Evolutionary conservation across 2,113 vertebrate species (phyloP), one percentile per base, ranked within the genome.

Genomic region (Hoplias malabaricus): DNA sequence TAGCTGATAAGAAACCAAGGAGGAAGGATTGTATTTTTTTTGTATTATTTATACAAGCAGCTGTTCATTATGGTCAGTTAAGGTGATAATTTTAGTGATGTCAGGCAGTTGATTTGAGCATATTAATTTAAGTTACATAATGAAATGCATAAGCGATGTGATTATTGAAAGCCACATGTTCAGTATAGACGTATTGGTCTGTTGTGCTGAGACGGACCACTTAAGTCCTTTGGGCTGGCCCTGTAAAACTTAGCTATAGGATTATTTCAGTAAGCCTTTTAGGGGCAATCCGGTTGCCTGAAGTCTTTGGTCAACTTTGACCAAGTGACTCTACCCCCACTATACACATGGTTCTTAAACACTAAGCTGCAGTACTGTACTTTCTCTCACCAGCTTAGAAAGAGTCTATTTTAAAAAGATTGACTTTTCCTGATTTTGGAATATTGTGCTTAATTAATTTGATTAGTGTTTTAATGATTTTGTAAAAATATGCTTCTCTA

Each of bases 241-340:
- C 83, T 69, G 84, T n/a, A n/a, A n/a, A n/a, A n/a, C n/a, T n/a
- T 88, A 86, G 85, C 82, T 82, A 63, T 84, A 82, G 88, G 86
- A 91, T 91, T 90, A 90, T 83, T 80, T 78, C 12, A 1, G 57
- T 89, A 90, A 93, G 83, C 88, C 85, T 82, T 91, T 91, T 86
- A 89, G 86, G 57, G 77, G 81, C 87, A 89, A 88, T 74, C 87
- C 81, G 84, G 84, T 88, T 82, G 85, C 88, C 85, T 86, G 87
- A 84, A 89, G 84, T 82, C 80, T 80, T 81, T 9, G 68, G 61
- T 89, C 85, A 85, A 54, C 77, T 84, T 69, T 73, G 77, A 63
- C 61, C 69, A 21, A 25, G 42, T 34, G 68, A 34, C 43, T 62
- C 48, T 29, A 2, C 68, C 57, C 19, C n/a, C 42, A 40, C 54